phyloP scores from a whole-genome alignment of 2,888 invertebrate species.

The Agonum fuliginosum region DNA sequence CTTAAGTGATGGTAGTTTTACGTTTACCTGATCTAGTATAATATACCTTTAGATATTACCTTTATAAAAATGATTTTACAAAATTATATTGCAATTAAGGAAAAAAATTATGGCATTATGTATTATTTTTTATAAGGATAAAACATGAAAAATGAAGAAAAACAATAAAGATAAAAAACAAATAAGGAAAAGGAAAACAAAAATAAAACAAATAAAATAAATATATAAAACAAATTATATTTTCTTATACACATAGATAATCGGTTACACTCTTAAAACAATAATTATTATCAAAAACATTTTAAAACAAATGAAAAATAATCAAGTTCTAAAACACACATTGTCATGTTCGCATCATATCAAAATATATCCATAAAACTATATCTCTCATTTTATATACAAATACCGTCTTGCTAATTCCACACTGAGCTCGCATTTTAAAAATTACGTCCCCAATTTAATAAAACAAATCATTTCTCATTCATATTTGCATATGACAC shows the following conservation, averaged over 20 bases:
- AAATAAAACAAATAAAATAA: conserved; percentile 62
- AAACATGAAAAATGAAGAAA: not conserved
- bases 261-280: conserved; percentile 41
- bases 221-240: conserved; percentile 64
- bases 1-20: no score
- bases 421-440: no score
- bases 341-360: conserved; percentile 25
- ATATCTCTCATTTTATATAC: not conserved
- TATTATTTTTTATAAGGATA: no score
- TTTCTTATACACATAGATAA: conserved; percentile 62
- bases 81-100: no score
- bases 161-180: not conserved
- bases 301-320: conserved; percentile 53
- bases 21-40: no score
- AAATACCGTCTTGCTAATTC: not conserved
- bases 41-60: no score
- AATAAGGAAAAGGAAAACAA: conserved; percentile 51
- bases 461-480: not conserved
- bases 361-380: not conserved
- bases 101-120: no score
- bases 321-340: conserved; percentile 33
- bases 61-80: no score
- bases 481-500: not conserved
- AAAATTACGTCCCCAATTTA: not conserved
- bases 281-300: conserved; percentile 45